A percentile compares a stretch with the other conserved stretches of the same genome.
These are phyloP conservation scores for Prochilodus magdalenae DNA, from an alignment of 2,113 vertebrate species.

Conservation along the genomic window DNA sequence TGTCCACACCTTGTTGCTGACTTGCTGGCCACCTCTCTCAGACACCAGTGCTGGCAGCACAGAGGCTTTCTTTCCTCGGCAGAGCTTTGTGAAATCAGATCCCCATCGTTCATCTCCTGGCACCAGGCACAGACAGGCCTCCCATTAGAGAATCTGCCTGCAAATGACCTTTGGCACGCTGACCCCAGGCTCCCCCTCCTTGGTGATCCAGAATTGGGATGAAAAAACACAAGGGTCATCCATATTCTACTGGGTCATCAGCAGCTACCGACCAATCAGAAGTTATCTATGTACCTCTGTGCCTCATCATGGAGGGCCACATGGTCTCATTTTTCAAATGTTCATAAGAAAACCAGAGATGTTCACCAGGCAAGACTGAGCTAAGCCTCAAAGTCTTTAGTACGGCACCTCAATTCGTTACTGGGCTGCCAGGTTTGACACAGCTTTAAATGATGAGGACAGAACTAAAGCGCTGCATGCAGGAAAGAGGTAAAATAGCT, in stretches of 20 bases:
- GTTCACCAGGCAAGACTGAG: background rate
- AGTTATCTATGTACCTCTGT: conserved; percentile 66
- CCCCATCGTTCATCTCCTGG: conserved; percentile 67
- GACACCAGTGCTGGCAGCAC: background rate
- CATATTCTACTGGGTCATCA: conserved; percentile 66
- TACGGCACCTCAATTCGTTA: too few species aligned
- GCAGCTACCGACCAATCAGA: conserved; percentile 65
- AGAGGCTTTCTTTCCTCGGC: conserved; percentile 30
- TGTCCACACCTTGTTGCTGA: conserved; percentile 74
- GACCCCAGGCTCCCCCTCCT: conserved; percentile 56
- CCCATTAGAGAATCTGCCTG: conserved; percentile 70
- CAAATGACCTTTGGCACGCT: conserved; percentile 66
- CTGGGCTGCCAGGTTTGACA: too few species aligned
- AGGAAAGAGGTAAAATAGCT: too few species aligned
- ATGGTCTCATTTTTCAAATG: conserved; percentile 56
- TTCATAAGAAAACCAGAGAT: too few species aligned
- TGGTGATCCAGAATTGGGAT: conserved; percentile 62
- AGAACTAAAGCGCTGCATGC: too few species aligned
- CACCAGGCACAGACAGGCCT: conserved; percentile 69
- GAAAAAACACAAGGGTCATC: conserved; percentile 60
- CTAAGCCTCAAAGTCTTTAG: too few species aligned
- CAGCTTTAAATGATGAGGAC: too few species aligned
- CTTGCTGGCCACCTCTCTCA: conserved; percentile 59
- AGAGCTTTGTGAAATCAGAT: conserved; percentile 74
- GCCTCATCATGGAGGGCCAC: conserved; percentile 56